phyloP scores from a whole-genome alignment of 2,888 invertebrate species.

The Megamerina dolium region DNA sequence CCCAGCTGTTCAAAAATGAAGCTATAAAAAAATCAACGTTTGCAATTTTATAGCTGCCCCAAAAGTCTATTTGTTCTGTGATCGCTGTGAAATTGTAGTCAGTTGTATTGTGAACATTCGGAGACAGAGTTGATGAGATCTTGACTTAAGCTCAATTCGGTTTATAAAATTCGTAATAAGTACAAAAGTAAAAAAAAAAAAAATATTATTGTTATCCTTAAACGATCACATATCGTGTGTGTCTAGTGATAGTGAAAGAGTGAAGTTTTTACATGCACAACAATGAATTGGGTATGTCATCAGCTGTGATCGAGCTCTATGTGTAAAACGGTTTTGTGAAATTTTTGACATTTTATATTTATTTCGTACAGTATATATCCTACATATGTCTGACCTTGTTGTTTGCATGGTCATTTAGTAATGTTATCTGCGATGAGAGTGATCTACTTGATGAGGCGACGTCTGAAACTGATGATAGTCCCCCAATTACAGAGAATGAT shows the following conservation, averaged over 20 bases:
- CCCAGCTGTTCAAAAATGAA: too few species aligned
- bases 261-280: not conserved
- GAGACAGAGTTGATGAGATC: not conserved
- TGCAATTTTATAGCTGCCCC: slow-evolving; percentile 19
- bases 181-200: too few species aligned
- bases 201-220: too few species aligned
- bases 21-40: slow-evolving; percentile 20
- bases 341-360: too few species aligned
- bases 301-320: too few species aligned
- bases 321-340: too few species aligned
- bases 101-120: slow-evolving; percentile 23
- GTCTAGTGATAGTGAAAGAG: too few species aligned
- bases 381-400: not conserved
- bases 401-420: not conserved
- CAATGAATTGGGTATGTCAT: slow-evolving; percentile 1
- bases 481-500: not conserved
- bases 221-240: too few species aligned
- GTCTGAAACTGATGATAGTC: not conserved
- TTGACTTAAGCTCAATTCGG: too few species aligned
- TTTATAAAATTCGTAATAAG: too few species aligned
- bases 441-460: not conserved
- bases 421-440: not conserved
- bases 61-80: slow-evolving; percentile 37
- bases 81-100: slow-evolving; percentile 22
- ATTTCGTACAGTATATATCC: too few species aligned